phyloP scores from a whole-genome alignment of 2,113 vertebrate species.

The Ictalurus furcatus region DNA sequence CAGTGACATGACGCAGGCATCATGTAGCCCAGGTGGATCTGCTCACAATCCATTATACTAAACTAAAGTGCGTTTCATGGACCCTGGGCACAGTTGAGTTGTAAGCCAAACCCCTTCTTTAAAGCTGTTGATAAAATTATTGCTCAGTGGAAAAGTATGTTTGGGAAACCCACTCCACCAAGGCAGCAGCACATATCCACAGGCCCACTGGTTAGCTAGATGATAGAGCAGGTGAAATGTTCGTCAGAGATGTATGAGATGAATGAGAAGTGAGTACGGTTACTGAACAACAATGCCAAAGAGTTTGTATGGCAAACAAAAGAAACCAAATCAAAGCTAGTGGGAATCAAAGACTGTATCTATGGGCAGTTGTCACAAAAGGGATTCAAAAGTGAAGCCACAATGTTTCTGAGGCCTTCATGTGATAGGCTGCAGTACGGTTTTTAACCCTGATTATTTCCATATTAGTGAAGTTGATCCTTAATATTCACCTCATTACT shows the following conservation, averaged over 20 bases:
- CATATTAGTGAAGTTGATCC: too few species aligned
- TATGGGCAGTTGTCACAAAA: not conserved
- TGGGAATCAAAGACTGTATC: not conserved
- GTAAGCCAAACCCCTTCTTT: too few species aligned
- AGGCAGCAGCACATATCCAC: not conserved
- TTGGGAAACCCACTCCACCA: not conserved
- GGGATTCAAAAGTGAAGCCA: not conserved
- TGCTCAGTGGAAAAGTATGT: too few species aligned
- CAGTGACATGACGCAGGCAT: not conserved
- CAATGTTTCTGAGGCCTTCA: not conserved
- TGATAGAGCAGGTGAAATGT: not conserved
- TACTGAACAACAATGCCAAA: not conserved
- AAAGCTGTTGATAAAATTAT: too few species aligned
- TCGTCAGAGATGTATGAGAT: not conserved
- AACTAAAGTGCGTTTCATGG: too few species aligned
- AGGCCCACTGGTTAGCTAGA: not conserved
- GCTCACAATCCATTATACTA: too few species aligned
- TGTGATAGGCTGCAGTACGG: not conserved
- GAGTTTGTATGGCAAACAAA: not conserved
- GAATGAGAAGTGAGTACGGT: not conserved
- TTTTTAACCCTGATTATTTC: too few species aligned
- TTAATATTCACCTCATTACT: too few species aligned
- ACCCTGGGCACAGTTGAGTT: too few species aligned
- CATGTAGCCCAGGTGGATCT: not conserved
- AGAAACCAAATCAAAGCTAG: not conserved